Evolutionary conservation across 2,888 invertebrate species (phyloP), one percentile per base, ranked within the genome.

Genomic region (Heterodera filipjevi): DNA sequence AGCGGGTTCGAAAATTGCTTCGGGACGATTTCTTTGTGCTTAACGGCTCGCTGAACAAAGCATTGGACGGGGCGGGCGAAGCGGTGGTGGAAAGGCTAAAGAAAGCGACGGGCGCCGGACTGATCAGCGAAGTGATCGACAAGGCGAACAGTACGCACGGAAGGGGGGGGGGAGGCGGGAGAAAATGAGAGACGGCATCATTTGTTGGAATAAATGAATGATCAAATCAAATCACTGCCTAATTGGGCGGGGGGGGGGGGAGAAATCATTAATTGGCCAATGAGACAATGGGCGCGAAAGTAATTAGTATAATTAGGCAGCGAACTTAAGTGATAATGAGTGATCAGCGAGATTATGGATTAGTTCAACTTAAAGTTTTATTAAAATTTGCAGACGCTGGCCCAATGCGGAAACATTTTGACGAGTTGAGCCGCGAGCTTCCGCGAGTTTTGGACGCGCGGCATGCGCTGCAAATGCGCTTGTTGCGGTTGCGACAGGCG

Each of bases 1-100:
- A 87, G 87, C 84, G 83, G 79, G 83, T 87, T 44, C 82, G 85
- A 12, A 87, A 87, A 73, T 78, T 87, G 53, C 81, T 87, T 14
- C 85, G 85, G 44, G 87, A 87, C 74, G 87, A 87, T 78, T 87
- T 83, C 77, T 81, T 85, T 49, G 77, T 81, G 19, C 79, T 86
- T 22, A 87, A 85, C 76, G 70, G 77, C 27, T 84, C 86, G 5
- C 81, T 87, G 14, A 82, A 81, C 35, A 71, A 78, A 49, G 83
- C 84, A 53, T 81, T 87, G 49, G 73, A 79, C 73, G 75, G 66
- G 44, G 82, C 81, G 19, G 86, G 87, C 19, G 83, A 84, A 35
- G 82, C 81, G 66, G 84, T 87, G 32, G 85, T 87, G 1, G 81
- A 81, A 39, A 78, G 84, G 49, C 83, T 87, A 53, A 87, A 87